Conservation (phyloP, 2,888 invertebrate species). For the Dynastes tityus region DNA sequence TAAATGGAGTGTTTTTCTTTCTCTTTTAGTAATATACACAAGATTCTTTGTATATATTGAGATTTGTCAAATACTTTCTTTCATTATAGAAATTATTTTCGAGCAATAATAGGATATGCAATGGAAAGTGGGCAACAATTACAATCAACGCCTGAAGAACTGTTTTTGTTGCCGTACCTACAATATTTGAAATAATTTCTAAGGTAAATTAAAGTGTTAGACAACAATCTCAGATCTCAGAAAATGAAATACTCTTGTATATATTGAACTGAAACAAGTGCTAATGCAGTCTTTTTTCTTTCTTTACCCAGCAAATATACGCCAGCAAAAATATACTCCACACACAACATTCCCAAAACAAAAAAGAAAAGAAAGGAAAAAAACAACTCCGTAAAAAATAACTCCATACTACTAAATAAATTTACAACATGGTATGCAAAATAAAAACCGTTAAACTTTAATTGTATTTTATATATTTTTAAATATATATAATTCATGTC, state of each 20-base stretch:
- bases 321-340: constrained; percentile 51
- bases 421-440: constrained; percentile 26
- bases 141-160: too few species aligned
- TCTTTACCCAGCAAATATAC: constrained; percentile 16
- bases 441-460: constrained; percentile 21
- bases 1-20: constrained; percentile 7
- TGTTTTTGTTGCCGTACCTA: too few species aligned
- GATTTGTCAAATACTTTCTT: too few species aligned
- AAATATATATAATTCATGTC: constrained; percentile 22
- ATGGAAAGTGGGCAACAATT: too few species aligned
- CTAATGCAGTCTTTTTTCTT: constrained; percentile 38
- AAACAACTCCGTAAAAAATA: constrained; percentile 28
- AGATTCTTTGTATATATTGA: too few species aligned
- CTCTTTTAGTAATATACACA: too few species aligned
- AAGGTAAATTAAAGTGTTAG: too few species aligned
- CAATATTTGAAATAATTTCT: too few species aligned
- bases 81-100: too few species aligned
- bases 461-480: constrained; percentile 16
- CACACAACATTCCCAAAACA: constrained; percentile 48
- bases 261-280: constrained; percentile 11
- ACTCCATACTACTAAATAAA: constrained; percentile 25
- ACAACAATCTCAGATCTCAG: too few species aligned
- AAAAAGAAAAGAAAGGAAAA: neutral
- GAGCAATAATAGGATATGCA: too few species aligned
- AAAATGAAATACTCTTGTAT: neutral